A percentile compares a stretch with the other conserved stretches of the same genome.
Evolutionary conservation across 2,888 invertebrate genomes (phyloP).

Genomic region (Temnothorax rugatulus): DNA sequence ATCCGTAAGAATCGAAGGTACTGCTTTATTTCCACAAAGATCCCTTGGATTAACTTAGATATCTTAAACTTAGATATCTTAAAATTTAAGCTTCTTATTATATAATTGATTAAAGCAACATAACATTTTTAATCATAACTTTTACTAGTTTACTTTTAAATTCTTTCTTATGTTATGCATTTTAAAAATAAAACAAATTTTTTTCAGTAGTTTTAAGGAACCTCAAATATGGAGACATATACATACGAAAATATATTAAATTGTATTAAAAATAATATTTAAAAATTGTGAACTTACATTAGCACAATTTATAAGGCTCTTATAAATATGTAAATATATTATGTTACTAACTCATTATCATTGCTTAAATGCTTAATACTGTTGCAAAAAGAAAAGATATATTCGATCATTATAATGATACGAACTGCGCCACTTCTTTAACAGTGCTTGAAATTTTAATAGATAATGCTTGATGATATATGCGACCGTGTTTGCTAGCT

Average conservation of each 20-base stretch:
- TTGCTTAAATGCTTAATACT: background rate
- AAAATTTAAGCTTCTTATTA: background rate
- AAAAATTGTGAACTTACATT: background rate
- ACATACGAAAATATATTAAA: background rate
- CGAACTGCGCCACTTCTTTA: background rate
- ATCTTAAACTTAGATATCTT: background rate
- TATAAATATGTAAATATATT: background rate
- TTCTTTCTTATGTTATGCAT: background rate
- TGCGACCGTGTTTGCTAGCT: background rate
- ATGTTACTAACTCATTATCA: too few species aligned
- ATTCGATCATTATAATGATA: background rate
- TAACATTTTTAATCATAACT: background rate
- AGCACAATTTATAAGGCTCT: background rate
- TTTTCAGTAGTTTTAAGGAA: background rate
- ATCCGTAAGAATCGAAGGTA: slow-evolving; percentile 4
- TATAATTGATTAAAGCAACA: background rate
- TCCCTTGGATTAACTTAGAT: background rate
- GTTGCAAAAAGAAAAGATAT: background rate
- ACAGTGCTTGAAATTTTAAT: slow-evolving; percentile 12
- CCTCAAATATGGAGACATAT: background rate
- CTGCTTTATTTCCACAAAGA: background rate
- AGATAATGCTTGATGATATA: background rate
- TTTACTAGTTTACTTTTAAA: background rate
- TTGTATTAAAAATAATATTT: background rate
- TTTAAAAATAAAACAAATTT: slow-evolving; percentile 7